Percentiles rank a stretch among this genome's conserved stretches.
Conservation (phyloP, 2,888 invertebrate genomes). For the Drosophila sordidula region DNA sequence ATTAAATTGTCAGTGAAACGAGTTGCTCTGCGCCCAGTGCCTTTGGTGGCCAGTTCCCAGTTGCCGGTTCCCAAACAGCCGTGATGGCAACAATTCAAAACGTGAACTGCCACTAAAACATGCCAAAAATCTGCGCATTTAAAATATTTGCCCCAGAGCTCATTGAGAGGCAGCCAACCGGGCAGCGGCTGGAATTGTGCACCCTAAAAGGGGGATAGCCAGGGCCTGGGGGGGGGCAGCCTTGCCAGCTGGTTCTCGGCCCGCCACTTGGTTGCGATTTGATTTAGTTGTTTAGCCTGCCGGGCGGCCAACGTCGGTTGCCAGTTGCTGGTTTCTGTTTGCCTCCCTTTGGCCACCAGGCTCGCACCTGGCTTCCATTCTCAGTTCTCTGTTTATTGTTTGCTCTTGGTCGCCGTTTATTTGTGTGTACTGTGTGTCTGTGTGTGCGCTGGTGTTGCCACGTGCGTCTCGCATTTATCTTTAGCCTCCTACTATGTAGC, state of each 20-base stretch:
- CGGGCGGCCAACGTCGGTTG: slow-evolving; percentile 48
- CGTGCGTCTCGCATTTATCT: slow-evolving; percentile 53
- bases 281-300: slow-evolving; percentile 69
- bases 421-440: slow-evolving; percentile 35
- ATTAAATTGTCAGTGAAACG: slow-evolving; percentile 80
- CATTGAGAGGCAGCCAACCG: slow-evolving; percentile 75
- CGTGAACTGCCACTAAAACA: slow-evolving; percentile 81
- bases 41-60: background rate
- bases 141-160: slow-evolving; percentile 79
- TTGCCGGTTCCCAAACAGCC: slow-evolving; percentile 5
- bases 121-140: slow-evolving; percentile 81
- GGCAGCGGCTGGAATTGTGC: slow-evolving; percentile 52
- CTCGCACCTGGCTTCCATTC: slow-evolving; percentile 56
- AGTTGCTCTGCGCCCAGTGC: slow-evolving; percentile 36
- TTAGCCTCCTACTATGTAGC: slow-evolving; percentile 31
- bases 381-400: slow-evolving; percentile 44
- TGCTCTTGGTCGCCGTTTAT: slow-evolving; percentile 57
- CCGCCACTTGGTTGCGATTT: slow-evolving; percentile 68
- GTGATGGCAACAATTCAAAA: slow-evolving; percentile 76
- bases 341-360: slow-evolving; percentile 40
- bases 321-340: slow-evolving; percentile 36
- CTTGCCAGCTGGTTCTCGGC: slow-evolving; percentile 58
- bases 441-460: slow-evolving; percentile 43
- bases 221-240: background rate
- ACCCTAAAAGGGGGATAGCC: slow-evolving; percentile 10